Conservation (phyloP, 2,797 vertebrate genomes). For the Syncerus caffer region DNA sequence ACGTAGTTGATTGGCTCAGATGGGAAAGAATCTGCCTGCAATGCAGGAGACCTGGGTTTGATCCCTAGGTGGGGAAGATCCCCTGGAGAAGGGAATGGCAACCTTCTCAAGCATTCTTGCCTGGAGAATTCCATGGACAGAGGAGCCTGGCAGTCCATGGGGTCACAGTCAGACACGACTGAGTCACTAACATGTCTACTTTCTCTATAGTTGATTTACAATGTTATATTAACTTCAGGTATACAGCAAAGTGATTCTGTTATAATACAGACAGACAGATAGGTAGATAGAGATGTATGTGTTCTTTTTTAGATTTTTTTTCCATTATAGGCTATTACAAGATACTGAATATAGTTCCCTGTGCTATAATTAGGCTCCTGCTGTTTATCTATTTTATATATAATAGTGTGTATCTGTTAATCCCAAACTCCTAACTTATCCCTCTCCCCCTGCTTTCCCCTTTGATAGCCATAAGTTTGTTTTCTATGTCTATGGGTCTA, state of each 20-base stretch:
- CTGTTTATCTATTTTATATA: background rate
- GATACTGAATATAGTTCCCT: background rate
- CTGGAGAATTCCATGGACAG: background rate
- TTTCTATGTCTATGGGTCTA: background rate
- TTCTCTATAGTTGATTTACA: background rate
- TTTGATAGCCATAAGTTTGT: background rate
- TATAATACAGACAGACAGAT: background rate
- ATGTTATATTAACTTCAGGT: background rate
- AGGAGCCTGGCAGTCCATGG: background rate
- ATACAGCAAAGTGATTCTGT: background rate
- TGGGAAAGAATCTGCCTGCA: background rate
- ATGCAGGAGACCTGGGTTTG: background rate
- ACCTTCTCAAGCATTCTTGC: background rate
- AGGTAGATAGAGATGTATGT: background rate
- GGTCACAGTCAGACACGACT: background rate
- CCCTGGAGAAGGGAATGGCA: background rate
- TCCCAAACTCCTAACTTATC: background rate
- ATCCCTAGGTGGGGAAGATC: background rate
- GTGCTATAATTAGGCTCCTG: background rate
- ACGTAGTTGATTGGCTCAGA: background rate
- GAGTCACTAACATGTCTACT: background rate
- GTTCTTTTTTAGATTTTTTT: background rate
- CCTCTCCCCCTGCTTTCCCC: background rate
- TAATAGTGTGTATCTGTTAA: background rate
- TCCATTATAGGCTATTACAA: background rate